Percentiles rank a stretch among this genome's conserved stretches.
Conservation (phyloP, 2,797 vertebrate species). For the Cephalopachus bancanus region DNA sequence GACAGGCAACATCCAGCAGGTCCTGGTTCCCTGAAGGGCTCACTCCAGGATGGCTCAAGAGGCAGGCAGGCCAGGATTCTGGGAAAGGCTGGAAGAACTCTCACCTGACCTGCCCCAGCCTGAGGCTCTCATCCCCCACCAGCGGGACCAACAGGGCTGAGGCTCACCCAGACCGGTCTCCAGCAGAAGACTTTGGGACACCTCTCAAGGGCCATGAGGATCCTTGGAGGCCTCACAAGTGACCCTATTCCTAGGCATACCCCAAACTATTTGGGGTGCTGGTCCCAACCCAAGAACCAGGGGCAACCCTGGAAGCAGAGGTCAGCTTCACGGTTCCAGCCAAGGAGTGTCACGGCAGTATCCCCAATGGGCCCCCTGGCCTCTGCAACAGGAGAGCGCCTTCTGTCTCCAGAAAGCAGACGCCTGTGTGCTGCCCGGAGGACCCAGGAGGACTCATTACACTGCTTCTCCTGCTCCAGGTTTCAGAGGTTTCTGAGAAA, state of each 20-base stretch:
- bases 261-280: not conserved
- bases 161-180: not conserved
- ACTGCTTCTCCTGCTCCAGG: not conserved
- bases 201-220: not conserved
- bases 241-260: not conserved
- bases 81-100: not conserved
- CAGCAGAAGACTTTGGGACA: not conserved
- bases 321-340: not conserved
- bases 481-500: slow-evolving; percentile 42
- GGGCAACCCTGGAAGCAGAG: not conserved
- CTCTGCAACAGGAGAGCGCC: not conserved
- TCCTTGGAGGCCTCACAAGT: not conserved
- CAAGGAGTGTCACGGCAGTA: not conserved
- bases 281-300: not conserved
- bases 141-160: not conserved
- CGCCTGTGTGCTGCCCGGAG: not conserved
- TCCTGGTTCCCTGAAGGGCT: not conserved
- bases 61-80: not conserved
- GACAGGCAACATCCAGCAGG: not conserved
- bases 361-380: not conserved
- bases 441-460: not conserved
- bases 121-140: not conserved
- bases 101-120: not conserved
- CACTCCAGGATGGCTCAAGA: not conserved
- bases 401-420: slow-evolving; percentile 13